Conservation (phyloP, 2,888 invertebrate species). For the Sepioteuthis lessoniana region DNA sequence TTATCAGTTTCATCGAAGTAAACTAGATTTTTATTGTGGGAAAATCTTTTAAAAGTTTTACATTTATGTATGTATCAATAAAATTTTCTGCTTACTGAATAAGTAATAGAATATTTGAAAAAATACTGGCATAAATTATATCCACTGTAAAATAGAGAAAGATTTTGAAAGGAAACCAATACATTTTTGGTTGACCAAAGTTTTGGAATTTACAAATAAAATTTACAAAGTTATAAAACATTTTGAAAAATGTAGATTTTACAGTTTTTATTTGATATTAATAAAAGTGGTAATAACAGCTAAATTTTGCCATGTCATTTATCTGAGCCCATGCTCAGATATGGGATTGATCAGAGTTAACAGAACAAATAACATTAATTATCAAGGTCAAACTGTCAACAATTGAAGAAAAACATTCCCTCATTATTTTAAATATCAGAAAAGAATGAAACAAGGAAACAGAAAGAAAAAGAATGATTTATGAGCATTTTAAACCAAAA, state of each 20-base stretch:
- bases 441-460: neutral
- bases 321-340: neutral
- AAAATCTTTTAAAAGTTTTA: too few relatives aligned
- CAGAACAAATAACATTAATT: neutral
- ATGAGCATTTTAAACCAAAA: conserved; percentile 33
- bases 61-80: too few relatives aligned
- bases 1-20: too few relatives aligned
- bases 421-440: neutral
- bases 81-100: neutral
- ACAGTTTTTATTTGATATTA: too few relatives aligned
- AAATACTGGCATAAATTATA: neutral
- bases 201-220: neutral
- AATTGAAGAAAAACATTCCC: neutral
- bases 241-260: neutral
- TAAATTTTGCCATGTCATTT: neutral
- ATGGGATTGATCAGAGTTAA: neutral
- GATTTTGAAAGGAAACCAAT: neutral
- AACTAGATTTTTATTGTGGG: too few relatives aligned
- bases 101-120: neutral
- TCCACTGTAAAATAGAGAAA: neutral
- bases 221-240: neutral
- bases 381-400: neutral
- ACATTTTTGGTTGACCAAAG: too few relatives aligned
- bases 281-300: neutral
- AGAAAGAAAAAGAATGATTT: neutral